phyloP scores from a whole-genome alignment of 2,113 vertebrate species.

The Otus sunia region DNA sequence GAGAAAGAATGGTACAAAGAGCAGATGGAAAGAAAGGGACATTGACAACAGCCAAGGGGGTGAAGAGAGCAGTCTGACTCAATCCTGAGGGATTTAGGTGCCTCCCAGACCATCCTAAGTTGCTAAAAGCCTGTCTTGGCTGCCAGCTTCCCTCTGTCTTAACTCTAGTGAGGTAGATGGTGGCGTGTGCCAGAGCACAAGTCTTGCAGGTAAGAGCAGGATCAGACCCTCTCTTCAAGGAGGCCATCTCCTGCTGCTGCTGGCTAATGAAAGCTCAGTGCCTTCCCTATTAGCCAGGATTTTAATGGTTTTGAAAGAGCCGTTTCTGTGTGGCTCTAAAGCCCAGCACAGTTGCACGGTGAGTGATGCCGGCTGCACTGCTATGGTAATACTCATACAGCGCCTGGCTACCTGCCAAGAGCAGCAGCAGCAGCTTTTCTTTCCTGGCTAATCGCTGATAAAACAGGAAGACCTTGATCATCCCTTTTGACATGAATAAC shows the following conservation, averaged over 20 bases:
- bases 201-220: accelerated
- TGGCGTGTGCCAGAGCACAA: accelerated
- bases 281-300: neutral
- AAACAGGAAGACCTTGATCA: conserved; percentile 78
- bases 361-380: neutral
- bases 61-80: neutral
- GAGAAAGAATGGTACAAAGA: accelerated
- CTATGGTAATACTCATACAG: neutral
- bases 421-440: conserved; percentile 63
- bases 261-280: neutral
- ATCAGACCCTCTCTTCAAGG: neutral
- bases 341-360: neutral
- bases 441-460: conserved; percentile 74
- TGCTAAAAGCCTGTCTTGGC: neutral
- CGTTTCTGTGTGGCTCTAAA: neutral
- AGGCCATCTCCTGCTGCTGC: neutral
- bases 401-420: conserved; percentile 61
- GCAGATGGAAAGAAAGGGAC: neutral
- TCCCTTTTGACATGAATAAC: conserved; percentile 76
- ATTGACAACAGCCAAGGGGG: neutral
- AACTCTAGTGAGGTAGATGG: accelerated
- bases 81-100: neutral
- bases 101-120: accelerated
- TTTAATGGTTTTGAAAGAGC: neutral
- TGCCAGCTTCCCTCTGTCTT: neutral